Evolutionary conservation across 2,797 vertebrate species (phyloP).

Genomic region (Buphagus erythrorhynchus): DNA sequence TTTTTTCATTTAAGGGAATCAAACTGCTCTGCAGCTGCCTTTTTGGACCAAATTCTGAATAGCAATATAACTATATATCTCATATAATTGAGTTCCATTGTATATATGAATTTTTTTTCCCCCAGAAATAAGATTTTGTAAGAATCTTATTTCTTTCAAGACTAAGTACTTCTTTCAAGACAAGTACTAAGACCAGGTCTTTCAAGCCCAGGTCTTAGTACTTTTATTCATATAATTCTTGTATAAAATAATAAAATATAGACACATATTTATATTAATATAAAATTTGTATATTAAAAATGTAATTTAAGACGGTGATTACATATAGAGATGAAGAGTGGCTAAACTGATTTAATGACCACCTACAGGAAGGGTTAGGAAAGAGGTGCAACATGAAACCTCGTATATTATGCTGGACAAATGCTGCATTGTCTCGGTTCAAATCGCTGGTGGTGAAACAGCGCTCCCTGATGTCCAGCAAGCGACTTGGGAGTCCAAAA

Average conservation of each 20-base stretch:
- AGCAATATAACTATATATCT: background rate
- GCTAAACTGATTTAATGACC: background rate
- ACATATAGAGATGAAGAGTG: background rate
- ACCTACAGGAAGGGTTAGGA: background rate
- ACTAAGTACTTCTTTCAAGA: too few relatives aligned
- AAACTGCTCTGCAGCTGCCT: background rate
- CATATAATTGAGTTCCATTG: background rate
- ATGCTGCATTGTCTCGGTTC: background rate
- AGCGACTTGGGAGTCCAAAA: background rate
- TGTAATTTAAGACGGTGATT: background rate
- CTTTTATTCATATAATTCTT: background rate
- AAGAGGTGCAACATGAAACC: background rate
- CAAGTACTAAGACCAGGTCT: too few relatives aligned
- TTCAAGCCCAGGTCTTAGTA: background rate
- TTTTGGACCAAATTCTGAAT: background rate
- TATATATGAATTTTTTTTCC: background rate
- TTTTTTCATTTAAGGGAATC: background rate
- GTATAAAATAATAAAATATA: background rate
- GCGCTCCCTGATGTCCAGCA: conserved; percentile 15
- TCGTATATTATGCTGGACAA: rapidly evolving
- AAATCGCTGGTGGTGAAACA: background rate
- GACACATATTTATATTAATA: background rate
- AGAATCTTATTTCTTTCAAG: too few relatives aligned
- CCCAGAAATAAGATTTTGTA: background rate
- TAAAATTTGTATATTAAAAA: background rate